Evolutionary conservation across 2,888 invertebrate genomes (phyloP), one percentile per base, ranked within the genome.

Genomic region (Panzeria rudis): DNA sequence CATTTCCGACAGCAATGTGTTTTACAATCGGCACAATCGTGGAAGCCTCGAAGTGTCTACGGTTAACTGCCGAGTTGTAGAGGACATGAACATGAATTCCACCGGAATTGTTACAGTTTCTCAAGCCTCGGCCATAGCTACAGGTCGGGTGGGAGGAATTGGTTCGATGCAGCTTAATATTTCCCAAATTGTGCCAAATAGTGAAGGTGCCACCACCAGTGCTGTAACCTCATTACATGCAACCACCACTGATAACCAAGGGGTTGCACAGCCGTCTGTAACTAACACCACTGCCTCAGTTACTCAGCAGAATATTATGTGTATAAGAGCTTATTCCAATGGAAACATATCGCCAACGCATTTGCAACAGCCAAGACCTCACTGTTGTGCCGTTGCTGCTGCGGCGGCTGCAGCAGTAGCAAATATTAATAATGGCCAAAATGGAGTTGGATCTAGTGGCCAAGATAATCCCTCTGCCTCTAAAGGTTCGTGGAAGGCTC

Each of bases 1-100:
- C 77, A 92, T 92, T 75, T 93, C 93, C 17, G 93, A 93, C 73
- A 92, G 92, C 87, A 92, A 92, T 84, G 93, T 93, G 4, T 93
- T 92, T 87, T 93, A 93, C 66, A 92, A 92, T 44, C 92, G 92
- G 17, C 92, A 90, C 68, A 90, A 91, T 88, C 92, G 91, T 75
- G 88, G 90, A 84, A 88, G 88, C 52, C 73, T 90, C 15, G 92
- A 92, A 38, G 86, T 80, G 5, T 73, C 83, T 44, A 59, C 82
- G 17, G 84, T 59, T 11, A 77, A 80, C 20, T 86, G 86, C 17
- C 87, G 86, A 0, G 73, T 87, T 15, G 85, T 83, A 13, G 89
- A 89, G 59, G 90, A 90, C 76, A 86, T 89, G 76, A 90, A 90
- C 23, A 90, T 89, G 90, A 90, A 90, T 72, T 78, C 87, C 68